These are phyloP conservation scores for Metridium senile DNA, from an alignment of 92 coral and sea anemone genomes.

Conservation along the genomic window DNA sequence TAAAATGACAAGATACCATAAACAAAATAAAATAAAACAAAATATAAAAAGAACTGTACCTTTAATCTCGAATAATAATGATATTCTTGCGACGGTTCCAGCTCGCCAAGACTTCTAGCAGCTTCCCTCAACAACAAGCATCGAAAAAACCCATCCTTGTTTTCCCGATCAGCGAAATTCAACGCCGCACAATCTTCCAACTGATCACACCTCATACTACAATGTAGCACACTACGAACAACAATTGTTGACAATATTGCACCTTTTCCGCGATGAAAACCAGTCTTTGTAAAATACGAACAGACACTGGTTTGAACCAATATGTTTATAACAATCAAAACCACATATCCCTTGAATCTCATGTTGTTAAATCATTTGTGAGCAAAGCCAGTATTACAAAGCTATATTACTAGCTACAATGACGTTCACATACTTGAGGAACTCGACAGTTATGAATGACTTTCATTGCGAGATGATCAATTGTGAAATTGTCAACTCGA, in stretches of 20 bases:
- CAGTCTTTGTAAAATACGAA: neutral
- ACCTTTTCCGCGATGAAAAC: neutral
- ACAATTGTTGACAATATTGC: neutral
- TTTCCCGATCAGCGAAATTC: neutral
- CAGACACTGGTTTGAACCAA: too few relatives aligned
- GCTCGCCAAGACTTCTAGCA: neutral
- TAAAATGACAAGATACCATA: too few relatives aligned
- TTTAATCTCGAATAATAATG: neutral
- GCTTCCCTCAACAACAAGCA: neutral
- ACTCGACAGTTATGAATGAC: too few relatives aligned
- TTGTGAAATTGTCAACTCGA: too few relatives aligned
- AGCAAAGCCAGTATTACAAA: too few relatives aligned
- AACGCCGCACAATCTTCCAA: neutral
- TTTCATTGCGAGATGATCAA: too few relatives aligned
- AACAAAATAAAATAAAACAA: too few relatives aligned
- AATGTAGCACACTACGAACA: neutral
- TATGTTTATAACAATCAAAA: too few relatives aligned
- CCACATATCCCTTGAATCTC: too few relatives aligned
- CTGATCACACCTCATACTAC: neutral
- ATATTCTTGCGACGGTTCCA: neutral
- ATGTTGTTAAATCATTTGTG: too few relatives aligned
- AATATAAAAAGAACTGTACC: neutral
- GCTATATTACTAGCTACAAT: too few relatives aligned
- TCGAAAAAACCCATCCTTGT: neutral
- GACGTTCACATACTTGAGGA: too few relatives aligned